These are phyloP conservation scores for Salticus scenicus DNA, from an alignment of 2,888 invertebrate species.

Conservation along the genomic window DNA sequence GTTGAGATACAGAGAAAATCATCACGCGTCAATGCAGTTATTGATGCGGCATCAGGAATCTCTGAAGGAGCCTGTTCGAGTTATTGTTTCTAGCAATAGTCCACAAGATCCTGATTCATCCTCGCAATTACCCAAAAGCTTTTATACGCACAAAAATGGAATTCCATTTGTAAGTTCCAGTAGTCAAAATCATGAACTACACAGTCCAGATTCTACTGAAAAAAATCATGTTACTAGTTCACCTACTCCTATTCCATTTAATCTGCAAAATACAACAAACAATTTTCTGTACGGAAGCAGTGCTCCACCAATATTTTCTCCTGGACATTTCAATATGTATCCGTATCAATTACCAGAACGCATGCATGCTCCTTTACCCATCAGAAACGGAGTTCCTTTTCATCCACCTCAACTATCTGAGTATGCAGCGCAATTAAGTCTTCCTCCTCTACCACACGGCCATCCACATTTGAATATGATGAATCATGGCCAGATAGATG, in stretches of 20 bases:
- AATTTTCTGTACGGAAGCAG: slow-evolving; percentile 72
- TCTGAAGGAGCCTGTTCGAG: slow-evolving; percentile 71
- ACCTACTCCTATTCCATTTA: slow-evolving; percentile 42
- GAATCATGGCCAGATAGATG: slow-evolving; percentile 44
- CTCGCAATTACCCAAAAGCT: slow-evolving; percentile 23
- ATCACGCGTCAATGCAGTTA: slow-evolving; percentile 37
- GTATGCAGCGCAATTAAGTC: slow-evolving; percentile 38
- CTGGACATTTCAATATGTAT: slow-evolving; percentile 73
- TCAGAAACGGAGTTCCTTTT: slow-evolving; percentile 27
- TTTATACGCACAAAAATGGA: slow-evolving; percentile 93
- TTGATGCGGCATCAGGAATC: slow-evolving; percentile 40
- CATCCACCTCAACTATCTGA: slow-evolving; percentile 41
- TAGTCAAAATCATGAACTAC: slow-evolving; percentile 69
- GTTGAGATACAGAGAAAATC: slow-evolving; percentile 78
- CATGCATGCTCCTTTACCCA: slow-evolving; percentile 47
- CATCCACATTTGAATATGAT: slow-evolving; percentile 49
- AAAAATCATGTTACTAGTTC: slow-evolving; percentile 68
- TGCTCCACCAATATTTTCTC: slow-evolving; percentile 72
- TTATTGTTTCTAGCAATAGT: slow-evolving; percentile 71
- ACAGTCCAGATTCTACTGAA: slow-evolving; percentile 78
- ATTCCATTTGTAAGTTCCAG: slow-evolving; percentile 81
- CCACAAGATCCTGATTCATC: slow-evolving; percentile 47
- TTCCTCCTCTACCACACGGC: slow-evolving; percentile 22
- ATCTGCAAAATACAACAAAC: slow-evolving; percentile 72
- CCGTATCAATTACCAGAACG: slow-evolving; percentile 55